Base-by-base conservation (phyloP, 2,888 invertebrate genomes). In the Cheilosia pagana region DNA sequence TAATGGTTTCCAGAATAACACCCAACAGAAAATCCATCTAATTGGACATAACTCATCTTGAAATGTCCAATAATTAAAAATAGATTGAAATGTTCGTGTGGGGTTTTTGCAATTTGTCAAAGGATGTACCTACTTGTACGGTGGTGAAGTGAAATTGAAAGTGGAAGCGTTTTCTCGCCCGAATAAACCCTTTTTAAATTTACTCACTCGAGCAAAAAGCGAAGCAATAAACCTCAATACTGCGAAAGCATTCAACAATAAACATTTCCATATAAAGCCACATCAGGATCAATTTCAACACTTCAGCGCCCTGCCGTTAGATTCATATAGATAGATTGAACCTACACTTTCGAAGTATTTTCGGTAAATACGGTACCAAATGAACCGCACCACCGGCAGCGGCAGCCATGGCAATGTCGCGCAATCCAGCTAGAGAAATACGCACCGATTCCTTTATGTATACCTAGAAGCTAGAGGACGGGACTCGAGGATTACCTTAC, bases 21-120 rank as follows among this genome's bases (percentile, higher is more conserved):
- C 55, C 23, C 63, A 53, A 16, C 35, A 43, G 55, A 41, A 67
- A 74, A 7, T 19, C 31, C 21, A 39, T 45, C 45, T 63, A 74
- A 63, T 74, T 55, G 72, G 59, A 60, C 57, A 67, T 67, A 52
- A 68, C 68, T 60, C 67, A 68, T 43, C 48, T 60, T 19, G 59
- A 53, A 43, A 25, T 52, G 43, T 60, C 28, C 57, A 43, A 76
- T 68, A 52, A 28, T 67, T 68, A 59, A 67, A 59, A 67, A 75
- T 67, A 60, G 25, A 76, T 60, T 68, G 43, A 45, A 60, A 28
- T 53, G 41, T 19, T 28, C 28, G 10, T 39, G 16, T 35, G 59
- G 3, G 41, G 7, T 3, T 43, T 43, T 4, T 25, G 7, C 19
- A 28, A 28, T 8, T 28, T 28, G 2, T 1, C 1, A 2, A 28